Base-by-base conservation (phyloP, 2,797 vertebrate genomes). In the Enteromius thamalakanensis region DNA sequence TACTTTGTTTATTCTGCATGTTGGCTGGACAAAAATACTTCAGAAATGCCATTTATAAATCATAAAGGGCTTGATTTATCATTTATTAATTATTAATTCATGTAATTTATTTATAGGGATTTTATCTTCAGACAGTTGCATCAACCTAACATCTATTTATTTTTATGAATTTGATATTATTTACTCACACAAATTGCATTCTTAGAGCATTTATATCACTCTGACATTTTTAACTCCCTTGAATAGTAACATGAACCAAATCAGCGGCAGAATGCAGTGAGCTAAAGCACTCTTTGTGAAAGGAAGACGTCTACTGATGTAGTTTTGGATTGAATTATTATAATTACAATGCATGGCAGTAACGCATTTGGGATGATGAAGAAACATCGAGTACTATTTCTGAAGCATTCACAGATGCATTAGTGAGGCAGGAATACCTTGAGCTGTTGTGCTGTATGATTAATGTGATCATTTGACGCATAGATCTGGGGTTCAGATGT, bases 271-370 rank as follows among this genome's bases (percentile, higher is more conserved):
- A 74, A 60, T 32, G 32, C 34, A 42, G 21, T 64, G 76, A 49
- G 2, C 23, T 70, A 67, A 68, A 76, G 8, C 32, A 40, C 49
- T 74, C 23, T 34, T 78, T 74, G 68, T 47, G 2, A 62, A 32
- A 45, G n/a, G 40, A 68, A 69, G 55, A 79, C 12, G 47, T 60
- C 58, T 72, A 71, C 58, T 42, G 79, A 86, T 82, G 78, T 86
- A 84, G 81, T 87, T 79, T 77, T 67, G 81, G 79, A 86, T 89
- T 71, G 84, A 86, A 87, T 87, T 85, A 82, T 81, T 55, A 78
- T 87, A 80, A 89, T 89, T 89, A 86, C 79, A 85, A 81, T 86
- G 80, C 82, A 81, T 76, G 82, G 80, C 85, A 72, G 82, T 86
- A 86, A 84, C 82, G 83, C 82, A 53, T 87, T 86, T 79, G 70